Percentiles rank a stretch among this genome's conserved stretches.
These are phyloP conservation scores for Hydroisotoma schaefferi DNA, from an alignment of 2,888 invertebrate species.

Conservation along the genomic window DNA sequence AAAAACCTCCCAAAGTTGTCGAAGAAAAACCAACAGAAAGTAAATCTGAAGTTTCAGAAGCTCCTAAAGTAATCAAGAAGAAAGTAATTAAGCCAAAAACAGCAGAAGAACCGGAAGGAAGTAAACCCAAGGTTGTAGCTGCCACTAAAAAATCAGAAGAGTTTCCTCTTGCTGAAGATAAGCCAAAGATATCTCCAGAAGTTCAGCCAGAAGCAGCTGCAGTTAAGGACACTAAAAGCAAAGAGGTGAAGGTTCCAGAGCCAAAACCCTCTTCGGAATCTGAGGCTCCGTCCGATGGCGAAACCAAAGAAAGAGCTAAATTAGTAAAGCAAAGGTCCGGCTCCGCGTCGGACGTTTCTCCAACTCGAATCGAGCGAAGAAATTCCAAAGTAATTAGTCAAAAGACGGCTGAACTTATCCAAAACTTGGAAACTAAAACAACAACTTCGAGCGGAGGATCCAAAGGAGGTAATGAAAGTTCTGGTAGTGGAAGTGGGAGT, in stretches of 20 bases:
- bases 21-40: slow-evolving; percentile 35
- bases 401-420: slow-evolving; percentile 48
- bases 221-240: slow-evolving; percentile 14
- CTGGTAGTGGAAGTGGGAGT: slow-evolving; percentile 8
- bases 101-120: slow-evolving; percentile 1
- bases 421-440: slow-evolving; percentile 46
- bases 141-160: not conserved
- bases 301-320: slow-evolving; percentile 17
- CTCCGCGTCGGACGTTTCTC: slow-evolving; percentile 38
- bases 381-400: slow-evolving; percentile 48
- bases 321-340: slow-evolving; percentile 28
- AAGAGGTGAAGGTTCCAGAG: slow-evolving; percentile 3
- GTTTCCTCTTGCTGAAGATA: not conserved
- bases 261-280: slow-evolving; percentile 2
- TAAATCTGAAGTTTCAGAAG: slow-evolving; percentile 34
- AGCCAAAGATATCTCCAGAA: slow-evolving; percentile 2
- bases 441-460: slow-evolving; percentile 12
- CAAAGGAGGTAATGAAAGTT: not conserved
- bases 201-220: slow-evolving; percentile 3
- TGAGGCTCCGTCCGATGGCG: slow-evolving; percentile 2
- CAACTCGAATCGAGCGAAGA: slow-evolving; percentile 44
- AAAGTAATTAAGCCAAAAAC: slow-evolving; percentile 59
- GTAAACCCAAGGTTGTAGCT: not conserved
- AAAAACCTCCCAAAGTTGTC: slow-evolving; percentile 40
- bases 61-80: slow-evolving; percentile 21